phyloP scores from a whole-genome alignment of 2,113 vertebrate genomes.

The Butorides virescens region DNA sequence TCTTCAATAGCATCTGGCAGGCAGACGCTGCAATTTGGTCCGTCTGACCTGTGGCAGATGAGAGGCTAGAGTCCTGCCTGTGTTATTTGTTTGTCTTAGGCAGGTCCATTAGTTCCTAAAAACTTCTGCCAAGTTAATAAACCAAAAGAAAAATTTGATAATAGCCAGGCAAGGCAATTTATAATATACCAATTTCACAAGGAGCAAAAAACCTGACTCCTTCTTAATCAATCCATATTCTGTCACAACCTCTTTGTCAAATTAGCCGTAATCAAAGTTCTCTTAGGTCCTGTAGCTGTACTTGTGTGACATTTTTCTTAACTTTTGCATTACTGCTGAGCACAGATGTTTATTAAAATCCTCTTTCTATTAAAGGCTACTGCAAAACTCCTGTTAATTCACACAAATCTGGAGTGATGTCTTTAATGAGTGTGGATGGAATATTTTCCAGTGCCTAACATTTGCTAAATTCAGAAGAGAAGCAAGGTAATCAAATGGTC shows the following conservation, averaged over 20 bases:
- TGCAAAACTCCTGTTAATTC: not conserved
- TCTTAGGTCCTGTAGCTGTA: not conserved
- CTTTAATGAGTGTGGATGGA: not conserved
- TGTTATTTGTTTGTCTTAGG: not conserved
- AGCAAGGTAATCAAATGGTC: not conserved
- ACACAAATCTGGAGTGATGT: not conserved
- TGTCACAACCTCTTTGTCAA: not conserved
- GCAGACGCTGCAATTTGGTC: not conserved
- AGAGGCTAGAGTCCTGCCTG: not conserved
- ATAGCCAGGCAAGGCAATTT: not conserved
- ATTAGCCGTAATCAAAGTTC: not conserved
- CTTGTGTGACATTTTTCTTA: not conserved
- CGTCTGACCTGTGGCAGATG: not conserved
- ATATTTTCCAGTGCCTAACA: not conserved
- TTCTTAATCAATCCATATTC: not conserved
- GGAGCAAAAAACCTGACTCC: not conserved
- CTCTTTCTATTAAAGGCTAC: not conserved
- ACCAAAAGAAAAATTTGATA: not conserved
- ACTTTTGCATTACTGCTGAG: not conserved
- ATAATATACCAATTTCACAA: not conserved
- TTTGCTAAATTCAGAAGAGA: not conserved
- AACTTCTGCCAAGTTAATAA: not conserved
- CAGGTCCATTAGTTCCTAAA: not conserved
- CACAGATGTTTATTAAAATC: not conserved
- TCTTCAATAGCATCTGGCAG: not conserved